Evolutionary conservation across 2,797 vertebrate genomes (phyloP).

Genomic region (Leucoraja ocellata): DNA sequence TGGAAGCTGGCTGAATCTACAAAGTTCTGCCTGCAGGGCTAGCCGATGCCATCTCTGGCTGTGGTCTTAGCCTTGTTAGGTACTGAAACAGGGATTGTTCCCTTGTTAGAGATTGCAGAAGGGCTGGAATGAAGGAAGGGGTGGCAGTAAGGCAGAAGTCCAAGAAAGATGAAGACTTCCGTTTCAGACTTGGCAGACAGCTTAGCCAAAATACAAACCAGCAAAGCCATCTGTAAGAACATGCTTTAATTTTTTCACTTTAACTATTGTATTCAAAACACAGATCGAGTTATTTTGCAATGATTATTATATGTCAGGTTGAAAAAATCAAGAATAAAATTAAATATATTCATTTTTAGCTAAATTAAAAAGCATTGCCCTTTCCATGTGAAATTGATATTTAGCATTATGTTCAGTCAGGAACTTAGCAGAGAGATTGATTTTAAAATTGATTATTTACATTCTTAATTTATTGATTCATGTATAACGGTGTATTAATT

Average conservation of each 20-base stretch:
- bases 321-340: constrained; percentile 6
- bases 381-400: neutral
- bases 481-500: neutral
- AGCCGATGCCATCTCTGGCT: constrained; percentile 61
- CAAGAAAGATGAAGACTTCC: constrained; percentile 62
- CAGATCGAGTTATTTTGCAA: constrained; percentile 21
- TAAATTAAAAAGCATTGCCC: neutral
- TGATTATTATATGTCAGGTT: neutral
- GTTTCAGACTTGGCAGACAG: constrained; percentile 38
- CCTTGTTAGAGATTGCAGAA: constrained; percentile 58
- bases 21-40: constrained; percentile 65
- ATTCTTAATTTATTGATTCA: neutral
- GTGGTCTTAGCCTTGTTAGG: constrained; percentile 65
- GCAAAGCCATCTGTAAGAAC: constrained; percentile 35
- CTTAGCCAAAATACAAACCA: constrained; percentile 10
- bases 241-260: neutral
- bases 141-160: constrained; percentile 59
- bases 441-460: neutral
- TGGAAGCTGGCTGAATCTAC: constrained; percentile 65
- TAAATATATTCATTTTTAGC: constrained; percentile 10
- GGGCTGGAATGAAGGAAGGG: constrained; percentile 53
- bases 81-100: constrained; percentile 71
- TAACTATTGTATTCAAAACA: constrained; percentile 15
- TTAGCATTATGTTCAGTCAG: neutral
- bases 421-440: neutral